Conservation (phyloP, 2,113 vertebrate genomes). For the Muntiacus muntjak region DNA sequence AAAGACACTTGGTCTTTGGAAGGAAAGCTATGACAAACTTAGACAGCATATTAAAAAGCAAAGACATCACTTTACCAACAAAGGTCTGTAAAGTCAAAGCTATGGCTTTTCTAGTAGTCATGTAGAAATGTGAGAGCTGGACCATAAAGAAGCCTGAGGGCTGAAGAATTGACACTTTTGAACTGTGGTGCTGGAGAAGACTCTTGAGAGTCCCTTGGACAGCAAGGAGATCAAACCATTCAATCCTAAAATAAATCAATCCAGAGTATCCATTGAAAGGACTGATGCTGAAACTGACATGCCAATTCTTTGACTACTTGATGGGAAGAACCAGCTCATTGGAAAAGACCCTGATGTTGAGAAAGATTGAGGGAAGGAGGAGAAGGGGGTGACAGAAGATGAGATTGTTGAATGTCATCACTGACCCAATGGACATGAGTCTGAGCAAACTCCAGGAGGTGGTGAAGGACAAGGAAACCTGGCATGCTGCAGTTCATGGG, state of each 20-base stretch:
- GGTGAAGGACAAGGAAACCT: neutral
- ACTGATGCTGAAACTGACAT: neutral
- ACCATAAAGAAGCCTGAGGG: neutral
- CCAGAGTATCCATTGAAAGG: neutral
- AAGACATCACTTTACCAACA: neutral
- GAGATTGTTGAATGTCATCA: neutral
- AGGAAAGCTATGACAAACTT: neutral
- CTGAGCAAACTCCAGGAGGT: neutral
- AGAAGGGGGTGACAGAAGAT: neutral
- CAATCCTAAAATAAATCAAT: neutral
- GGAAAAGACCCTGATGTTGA: neutral
- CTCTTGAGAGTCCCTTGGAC: neutral
- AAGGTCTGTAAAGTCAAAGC: neutral
- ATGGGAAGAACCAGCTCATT: neutral
- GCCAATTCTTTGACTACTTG: neutral
- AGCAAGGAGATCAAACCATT: neutral
- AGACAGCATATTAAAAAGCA: neutral
- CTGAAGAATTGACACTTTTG: rapidly evolving
- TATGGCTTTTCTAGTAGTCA: neutral
- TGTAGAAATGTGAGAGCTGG: neutral
- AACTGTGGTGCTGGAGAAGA: neutral
- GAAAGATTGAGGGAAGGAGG: neutral
- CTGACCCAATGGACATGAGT: neutral
- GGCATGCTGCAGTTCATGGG: neutral
- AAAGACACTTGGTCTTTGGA: neutral